Evolutionary conservation across 2,888 invertebrate species (phyloP).

Genomic region (Micoletzkya japonica): DNA sequence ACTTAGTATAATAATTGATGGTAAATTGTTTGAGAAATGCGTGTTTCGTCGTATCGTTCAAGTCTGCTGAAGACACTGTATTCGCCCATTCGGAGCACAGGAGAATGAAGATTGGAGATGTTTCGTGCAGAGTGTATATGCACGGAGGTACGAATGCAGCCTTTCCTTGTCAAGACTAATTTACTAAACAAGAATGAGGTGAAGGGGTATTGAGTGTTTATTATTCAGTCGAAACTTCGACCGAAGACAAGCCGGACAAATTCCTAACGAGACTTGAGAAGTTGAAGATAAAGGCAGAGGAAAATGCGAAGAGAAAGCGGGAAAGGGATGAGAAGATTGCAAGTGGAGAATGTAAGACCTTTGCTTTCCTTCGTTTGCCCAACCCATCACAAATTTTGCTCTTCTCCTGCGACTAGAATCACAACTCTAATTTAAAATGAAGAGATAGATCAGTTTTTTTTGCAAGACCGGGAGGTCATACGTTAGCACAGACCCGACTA

Average conservation of each 20-base stretch:
- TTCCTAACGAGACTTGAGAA: slow-evolving; percentile 18
- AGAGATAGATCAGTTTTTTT: too few relatives aligned
- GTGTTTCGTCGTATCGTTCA: slow-evolving; percentile 39
- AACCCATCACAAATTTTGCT: too few relatives aligned
- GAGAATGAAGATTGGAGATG: slow-evolving; percentile 16
- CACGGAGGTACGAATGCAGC: slow-evolving; percentile 3
- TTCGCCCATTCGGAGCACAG: slow-evolving; percentile 33
- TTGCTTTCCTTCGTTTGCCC: neutral
- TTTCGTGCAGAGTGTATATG: slow-evolving; percentile 16
- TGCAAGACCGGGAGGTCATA: too few relatives aligned
- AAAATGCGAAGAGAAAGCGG: neutral
- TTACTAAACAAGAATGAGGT: neutral
- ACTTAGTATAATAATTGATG: neutral
- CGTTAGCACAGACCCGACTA: too few relatives aligned
- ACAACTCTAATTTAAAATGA: too few relatives aligned
- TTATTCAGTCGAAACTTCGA: slow-evolving; percentile 1
- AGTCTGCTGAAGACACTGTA: slow-evolving; percentile 38
- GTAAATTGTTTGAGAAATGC: slow-evolving; percentile 6
- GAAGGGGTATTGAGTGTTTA: neutral
- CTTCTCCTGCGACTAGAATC: too few relatives aligned
- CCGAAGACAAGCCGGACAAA: neutral
- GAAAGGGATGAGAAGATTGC: slow-evolving; percentile 7
- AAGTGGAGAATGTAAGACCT: slow-evolving; percentile 12
- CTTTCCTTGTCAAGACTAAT: neutral
- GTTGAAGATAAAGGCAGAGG: neutral